These are phyloP conservation scores for Agrotis clavis DNA, from an alignment of 2,888 invertebrate genomes.

Conservation along the genomic window DNA sequence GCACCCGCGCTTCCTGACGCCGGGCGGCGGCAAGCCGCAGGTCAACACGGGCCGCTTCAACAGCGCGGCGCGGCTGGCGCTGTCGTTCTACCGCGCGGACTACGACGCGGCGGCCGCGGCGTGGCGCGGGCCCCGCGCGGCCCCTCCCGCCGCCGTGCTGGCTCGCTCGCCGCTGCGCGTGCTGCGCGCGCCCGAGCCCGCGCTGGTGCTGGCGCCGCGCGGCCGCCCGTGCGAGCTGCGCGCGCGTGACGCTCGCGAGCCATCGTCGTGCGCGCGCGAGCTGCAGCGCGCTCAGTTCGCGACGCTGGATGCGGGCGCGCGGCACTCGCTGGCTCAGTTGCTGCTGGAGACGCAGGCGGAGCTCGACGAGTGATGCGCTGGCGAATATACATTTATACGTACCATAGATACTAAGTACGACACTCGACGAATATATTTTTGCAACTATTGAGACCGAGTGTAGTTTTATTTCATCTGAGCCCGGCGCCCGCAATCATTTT, in stretches of 20 bases:
- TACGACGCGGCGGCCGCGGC: slow-evolving; percentile 88
- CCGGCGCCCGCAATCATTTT: too few species aligned
- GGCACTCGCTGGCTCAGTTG: slow-evolving; percentile 73
- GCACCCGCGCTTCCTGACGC: slow-evolving; percentile 93
- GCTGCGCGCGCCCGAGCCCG: slow-evolving; percentile 56
- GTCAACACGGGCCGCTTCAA: slow-evolving; percentile 90
- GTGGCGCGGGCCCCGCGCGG: slow-evolving; percentile 37
- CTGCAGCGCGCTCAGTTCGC: slow-evolving; percentile 16
- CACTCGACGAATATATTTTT: slow-evolving; percentile 21
- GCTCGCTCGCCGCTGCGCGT: slow-evolving; percentile 82
- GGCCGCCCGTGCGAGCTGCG: slow-evolving; percentile 92
- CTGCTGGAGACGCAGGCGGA: slow-evolving; percentile 71
- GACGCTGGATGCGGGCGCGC: slow-evolving; percentile 74
- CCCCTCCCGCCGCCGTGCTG: slow-evolving; percentile 83
- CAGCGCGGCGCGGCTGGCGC: slow-evolving; percentile 91
- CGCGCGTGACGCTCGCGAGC: slow-evolving; percentile 86
- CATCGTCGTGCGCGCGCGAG: slow-evolving; percentile 27
- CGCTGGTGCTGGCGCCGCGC: slow-evolving; percentile 50
- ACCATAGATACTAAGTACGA: not conserved
- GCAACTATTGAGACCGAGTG: not conserved
- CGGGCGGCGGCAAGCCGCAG: slow-evolving; percentile 91
- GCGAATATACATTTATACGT: not conserved
- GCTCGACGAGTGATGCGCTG: slow-evolving; percentile 9
- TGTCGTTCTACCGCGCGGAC: slow-evolving; percentile 96
- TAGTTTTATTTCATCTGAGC: slow-evolving; percentile 6